Conservation (phyloP, 2,888 invertebrate genomes). For the Scaptomyza cyrtandrae region DNA sequence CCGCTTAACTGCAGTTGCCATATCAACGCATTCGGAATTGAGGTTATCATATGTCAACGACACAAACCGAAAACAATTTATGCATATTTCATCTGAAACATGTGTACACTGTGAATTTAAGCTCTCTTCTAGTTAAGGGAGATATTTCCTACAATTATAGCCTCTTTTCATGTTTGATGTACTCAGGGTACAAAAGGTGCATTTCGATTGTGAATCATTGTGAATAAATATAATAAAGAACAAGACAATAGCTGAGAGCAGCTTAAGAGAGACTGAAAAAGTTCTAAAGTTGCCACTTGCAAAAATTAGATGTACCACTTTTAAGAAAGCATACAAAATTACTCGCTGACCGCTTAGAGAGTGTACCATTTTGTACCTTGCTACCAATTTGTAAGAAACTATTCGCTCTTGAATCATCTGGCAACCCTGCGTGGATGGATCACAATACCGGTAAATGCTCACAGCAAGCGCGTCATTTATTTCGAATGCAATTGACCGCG, state of each 20-base stretch:
- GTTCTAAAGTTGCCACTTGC: not conserved
- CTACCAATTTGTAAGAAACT: no score
- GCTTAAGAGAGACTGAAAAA: not conserved
- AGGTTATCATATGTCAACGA: constrained; percentile 66
- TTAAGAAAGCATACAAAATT: not conserved
- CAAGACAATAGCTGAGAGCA: not conserved
- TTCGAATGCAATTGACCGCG: not conserved
- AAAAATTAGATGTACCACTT: not conserved
- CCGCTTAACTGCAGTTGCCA: constrained; percentile 48
- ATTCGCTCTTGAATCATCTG: not conserved
- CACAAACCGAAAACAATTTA: constrained; percentile 54
- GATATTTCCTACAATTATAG: no score
- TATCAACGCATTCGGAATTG: constrained; percentile 62
- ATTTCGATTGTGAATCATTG: no score
- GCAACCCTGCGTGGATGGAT: not conserved
- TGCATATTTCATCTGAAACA: constrained; percentile 38
- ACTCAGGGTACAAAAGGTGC: no score
- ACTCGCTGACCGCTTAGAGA: no score
- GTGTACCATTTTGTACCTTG: no score
- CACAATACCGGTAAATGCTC: no score
- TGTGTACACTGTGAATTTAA: constrained; percentile 26
- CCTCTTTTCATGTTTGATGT: no score
- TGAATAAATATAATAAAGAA: not conserved
- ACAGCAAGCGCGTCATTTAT: no score
- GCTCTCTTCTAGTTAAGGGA: constrained; percentile 8